Evolutionary conservation across 2,797 vertebrate genomes (phyloP).

Genomic region (Phalanger gymnotis): DNA sequence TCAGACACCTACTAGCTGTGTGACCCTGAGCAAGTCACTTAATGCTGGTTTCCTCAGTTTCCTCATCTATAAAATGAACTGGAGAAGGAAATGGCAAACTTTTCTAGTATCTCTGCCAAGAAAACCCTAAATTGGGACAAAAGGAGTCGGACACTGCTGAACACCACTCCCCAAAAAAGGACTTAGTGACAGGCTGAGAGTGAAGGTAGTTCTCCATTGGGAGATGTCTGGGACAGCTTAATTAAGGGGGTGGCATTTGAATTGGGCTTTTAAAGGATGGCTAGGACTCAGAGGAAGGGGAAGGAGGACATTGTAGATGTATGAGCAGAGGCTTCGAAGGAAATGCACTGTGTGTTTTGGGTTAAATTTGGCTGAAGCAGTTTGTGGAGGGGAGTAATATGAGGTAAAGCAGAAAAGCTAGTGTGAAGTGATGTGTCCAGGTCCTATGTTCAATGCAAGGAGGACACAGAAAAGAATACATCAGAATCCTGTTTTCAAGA

Average conservation of each 20-base stretch:
- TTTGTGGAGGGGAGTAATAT: background rate
- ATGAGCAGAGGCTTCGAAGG: background rate
- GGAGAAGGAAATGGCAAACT: background rate
- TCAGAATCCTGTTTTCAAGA: background rate
- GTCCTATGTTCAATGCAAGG: background rate
- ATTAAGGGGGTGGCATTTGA: background rate
- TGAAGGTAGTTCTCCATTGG: background rate
- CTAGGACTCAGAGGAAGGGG: background rate
- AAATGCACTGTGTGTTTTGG: background rate
- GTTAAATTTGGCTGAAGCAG: background rate
- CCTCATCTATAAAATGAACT: background rate
- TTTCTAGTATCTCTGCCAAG: background rate
- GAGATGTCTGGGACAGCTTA: background rate
- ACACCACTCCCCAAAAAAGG: background rate
- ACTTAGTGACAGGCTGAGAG: background rate
- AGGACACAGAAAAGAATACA: background rate
- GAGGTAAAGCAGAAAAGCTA: background rate
- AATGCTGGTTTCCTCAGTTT: background rate
- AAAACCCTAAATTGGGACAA: background rate
- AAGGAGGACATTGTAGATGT: background rate
- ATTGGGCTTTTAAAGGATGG: background rate
- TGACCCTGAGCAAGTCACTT: background rate
- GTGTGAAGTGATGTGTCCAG: background rate
- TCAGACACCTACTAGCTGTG: background rate
- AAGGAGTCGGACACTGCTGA: background rate